Percentiles rank a stretch among this genome's conserved stretches.
phyloP scores from a whole-genome alignment of 2,888 invertebrate species.

The Megaustenia siamemsis region DNA sequence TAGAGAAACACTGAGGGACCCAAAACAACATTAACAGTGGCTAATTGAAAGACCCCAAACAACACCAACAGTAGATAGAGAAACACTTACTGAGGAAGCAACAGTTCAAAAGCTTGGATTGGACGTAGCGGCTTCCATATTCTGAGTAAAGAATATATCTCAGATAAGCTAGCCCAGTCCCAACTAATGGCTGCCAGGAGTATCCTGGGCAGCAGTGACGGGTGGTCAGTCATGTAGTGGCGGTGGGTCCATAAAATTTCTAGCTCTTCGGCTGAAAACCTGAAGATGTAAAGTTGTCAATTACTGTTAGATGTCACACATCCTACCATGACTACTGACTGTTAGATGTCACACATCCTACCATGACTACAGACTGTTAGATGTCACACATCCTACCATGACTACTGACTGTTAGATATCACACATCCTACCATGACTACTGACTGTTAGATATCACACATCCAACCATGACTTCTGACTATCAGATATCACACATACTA shows the following conservation, averaged over 20 bases:
- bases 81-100: constrained; percentile 90
- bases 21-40: background rate
- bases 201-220: constrained; percentile 83
- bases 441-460: too few relatives aligned
- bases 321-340: too few relatives aligned
- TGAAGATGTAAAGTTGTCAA: constrained; percentile 55
- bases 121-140: constrained; percentile 92
- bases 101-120: constrained; percentile 92
- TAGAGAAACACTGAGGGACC: too few relatives aligned
- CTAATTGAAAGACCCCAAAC: background rate
- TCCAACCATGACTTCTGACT: too few relatives aligned
- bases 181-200: constrained; percentile 83
- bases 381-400: too few relatives aligned
- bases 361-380: too few relatives aligned
- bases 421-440: too few relatives aligned
- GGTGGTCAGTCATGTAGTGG: constrained; percentile 90
- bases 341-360: too few relatives aligned
- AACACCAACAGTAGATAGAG: background rate
- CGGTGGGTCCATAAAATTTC: constrained; percentile 94
- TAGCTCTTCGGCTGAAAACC: constrained; percentile 78
- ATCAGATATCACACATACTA: background rate
- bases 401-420: too few relatives aligned
- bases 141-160: constrained; percentile 91
- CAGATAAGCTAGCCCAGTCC: constrained; percentile 92
- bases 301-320: background rate